phyloP scores from a whole-genome alignment of 2,113 vertebrate species.

The Platichthys flesus region DNA sequence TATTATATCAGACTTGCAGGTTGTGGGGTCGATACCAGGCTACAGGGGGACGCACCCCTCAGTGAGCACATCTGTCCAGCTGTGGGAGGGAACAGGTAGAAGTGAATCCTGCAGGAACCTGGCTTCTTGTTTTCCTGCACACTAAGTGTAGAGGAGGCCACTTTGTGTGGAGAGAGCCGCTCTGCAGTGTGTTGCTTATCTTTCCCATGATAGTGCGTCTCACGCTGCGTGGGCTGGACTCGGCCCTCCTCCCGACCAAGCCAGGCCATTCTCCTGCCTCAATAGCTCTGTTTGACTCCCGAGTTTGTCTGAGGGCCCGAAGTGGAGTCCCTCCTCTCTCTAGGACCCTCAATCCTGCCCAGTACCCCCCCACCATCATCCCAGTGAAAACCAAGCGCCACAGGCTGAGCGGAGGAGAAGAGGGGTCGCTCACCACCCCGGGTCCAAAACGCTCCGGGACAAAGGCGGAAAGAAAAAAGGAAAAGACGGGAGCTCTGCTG shows the following conservation, averaged over 20 bases:
- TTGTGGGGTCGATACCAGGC: too few relatives aligned
- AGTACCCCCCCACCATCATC: neutral
- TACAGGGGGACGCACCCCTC: too few relatives aligned
- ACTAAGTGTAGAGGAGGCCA: neutral
- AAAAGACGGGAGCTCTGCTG: slow-evolving; percentile 9
- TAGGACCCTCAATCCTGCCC: neutral
- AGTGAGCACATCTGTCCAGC: too few relatives aligned
- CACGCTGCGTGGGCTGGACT: slow-evolving; percentile 72
- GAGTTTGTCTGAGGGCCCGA: slow-evolving; percentile 37
- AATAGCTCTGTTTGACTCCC: slow-evolving; percentile 70
- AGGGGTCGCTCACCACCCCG: slow-evolving; percentile 12
- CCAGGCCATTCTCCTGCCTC: slow-evolving; percentile 61
- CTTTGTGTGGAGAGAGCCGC: slow-evolving; percentile 12
- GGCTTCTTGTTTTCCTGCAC: too few relatives aligned
- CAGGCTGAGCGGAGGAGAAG: slow-evolving; percentile 2
- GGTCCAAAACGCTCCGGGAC: slow-evolving; percentile 30
- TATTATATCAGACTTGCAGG: too few relatives aligned
- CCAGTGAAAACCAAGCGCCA: neutral
- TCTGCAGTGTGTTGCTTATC: slow-evolving; percentile 35
- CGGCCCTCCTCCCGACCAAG: slow-evolving; percentile 58
- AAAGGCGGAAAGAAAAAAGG: slow-evolving; percentile 21
- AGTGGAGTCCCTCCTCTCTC: neutral
- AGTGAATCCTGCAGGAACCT: too few relatives aligned
- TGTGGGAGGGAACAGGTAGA: too few relatives aligned
- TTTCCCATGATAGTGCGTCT: slow-evolving; percentile 65